Percentiles rank a stretch among this genome's conserved stretches.
Conservation (phyloP, 2,113 vertebrate species). For the Pollachius pollachius region DNA sequence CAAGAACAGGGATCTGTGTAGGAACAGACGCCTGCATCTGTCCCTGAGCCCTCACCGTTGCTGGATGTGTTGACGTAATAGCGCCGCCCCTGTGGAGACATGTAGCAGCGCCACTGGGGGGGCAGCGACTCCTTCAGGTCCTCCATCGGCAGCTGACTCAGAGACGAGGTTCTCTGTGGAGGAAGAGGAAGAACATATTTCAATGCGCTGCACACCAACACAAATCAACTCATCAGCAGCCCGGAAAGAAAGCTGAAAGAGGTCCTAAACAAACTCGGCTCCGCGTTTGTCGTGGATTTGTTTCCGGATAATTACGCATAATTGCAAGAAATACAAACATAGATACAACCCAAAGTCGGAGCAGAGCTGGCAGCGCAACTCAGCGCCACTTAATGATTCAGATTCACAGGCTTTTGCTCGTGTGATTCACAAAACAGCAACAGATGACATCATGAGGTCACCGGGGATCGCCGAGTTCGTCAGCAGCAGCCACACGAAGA, state of each 20-base stretch:
- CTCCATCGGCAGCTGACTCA: slow-evolving; percentile 81
- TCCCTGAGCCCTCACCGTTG: slow-evolving; percentile 80
- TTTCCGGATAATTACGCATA: background rate
- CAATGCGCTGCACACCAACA: slow-evolving; percentile 1
- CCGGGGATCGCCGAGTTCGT: slow-evolving; percentile 3
- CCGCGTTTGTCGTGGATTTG: background rate
- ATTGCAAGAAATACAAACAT: slow-evolving; percentile 13
- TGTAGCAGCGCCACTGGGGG: slow-evolving; percentile 91
- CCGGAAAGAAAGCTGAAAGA: background rate
- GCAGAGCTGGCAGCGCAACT: slow-evolving; percentile 5
- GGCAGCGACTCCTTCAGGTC: slow-evolving; percentile 82
- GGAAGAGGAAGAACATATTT: slow-evolving; percentile 25
- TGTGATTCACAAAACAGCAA: slow-evolving; percentile 49
- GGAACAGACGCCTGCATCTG: too few species aligned
- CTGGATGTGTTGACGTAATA: slow-evolving; percentile 96
- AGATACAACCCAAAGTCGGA: background rate
- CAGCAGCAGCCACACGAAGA: slow-evolving; percentile 18
- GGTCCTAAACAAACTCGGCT: background rate
- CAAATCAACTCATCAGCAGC: slow-evolving; percentile 1
- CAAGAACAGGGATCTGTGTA: too few species aligned
- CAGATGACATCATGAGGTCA: slow-evolving; percentile 45
- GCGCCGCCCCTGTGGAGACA: slow-evolving; percentile 90
- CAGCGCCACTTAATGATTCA: background rate
- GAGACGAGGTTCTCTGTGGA: slow-evolving; percentile 83
- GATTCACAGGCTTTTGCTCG: slow-evolving; percentile 34